These are phyloP conservation scores for Myotis davidii DNA, from an alignment of 2,113 vertebrate species.

Conservation along the genomic window DNA sequence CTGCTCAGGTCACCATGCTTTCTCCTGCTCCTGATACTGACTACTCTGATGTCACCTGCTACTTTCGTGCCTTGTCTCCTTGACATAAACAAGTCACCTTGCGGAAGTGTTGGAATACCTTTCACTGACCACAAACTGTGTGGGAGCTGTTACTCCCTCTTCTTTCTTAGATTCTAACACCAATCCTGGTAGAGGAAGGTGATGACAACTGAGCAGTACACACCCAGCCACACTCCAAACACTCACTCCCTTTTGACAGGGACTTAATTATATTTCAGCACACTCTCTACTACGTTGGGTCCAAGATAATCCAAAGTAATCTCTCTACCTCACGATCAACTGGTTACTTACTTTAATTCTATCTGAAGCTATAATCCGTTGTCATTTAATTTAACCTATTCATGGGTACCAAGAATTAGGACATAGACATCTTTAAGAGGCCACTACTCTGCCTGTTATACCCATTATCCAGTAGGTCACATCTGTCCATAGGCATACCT, in stretches of 20 bases:
- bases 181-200: neutral
- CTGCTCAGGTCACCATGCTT: neutral
- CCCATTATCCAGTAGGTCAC: neutral
- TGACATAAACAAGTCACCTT: neutral
- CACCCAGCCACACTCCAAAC: neutral
- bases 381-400: neutral
- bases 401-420: neutral
- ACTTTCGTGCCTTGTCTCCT: neutral
- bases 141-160: neutral
- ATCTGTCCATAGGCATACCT: neutral
- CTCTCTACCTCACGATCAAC: neutral
- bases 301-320: neutral
- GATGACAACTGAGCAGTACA: neutral
- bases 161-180: neutral
- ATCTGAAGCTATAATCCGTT: neutral
- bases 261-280: neutral
- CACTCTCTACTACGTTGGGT: neutral
- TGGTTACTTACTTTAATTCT: neutral
- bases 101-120: neutral
- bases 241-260: neutral
- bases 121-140: neutral
- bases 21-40: neutral
- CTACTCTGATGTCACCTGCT: neutral
- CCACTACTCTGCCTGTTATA: neutral
- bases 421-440: neutral